Base-by-base conservation (phyloP, 2,888 invertebrate genomes). In the Agonopterix alstromeriana region DNA sequence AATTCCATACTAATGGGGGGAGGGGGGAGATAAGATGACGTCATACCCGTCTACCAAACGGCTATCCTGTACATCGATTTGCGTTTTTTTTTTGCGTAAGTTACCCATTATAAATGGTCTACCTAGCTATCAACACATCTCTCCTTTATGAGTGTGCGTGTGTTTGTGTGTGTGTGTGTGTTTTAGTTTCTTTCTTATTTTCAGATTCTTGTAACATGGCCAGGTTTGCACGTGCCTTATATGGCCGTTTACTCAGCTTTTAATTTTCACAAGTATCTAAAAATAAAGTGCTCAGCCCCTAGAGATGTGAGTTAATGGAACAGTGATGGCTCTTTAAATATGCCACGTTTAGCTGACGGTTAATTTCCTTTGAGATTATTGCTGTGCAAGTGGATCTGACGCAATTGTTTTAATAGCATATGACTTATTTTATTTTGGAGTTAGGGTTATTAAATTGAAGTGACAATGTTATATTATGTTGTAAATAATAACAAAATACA, bases 201-300 rank as follows among this genome's bases (percentile, higher is more conserved):
- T 10, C 36, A 10, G 36, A 9, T 2, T 36, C 14, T 14, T 2
- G 36, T 36, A 2, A 36, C 10, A 36, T 36, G 8, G 36, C 36
- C 36, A 3, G 10, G 38, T 40, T 10, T 40, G 40, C 12, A 27
- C 10, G 7, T 27, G 12, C n/a, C 40, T 10, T 38, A 40, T 36
- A 10, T 10, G 43, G 47, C 45, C 45, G 47, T 49, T 48, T 51
- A 12, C 43, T 51, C 17, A 47, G 49, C 46, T 51, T 48, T 53
- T 51, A 53, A 53, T 53, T 53, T 51, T 42, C 53, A 53, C 47
- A 49, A 53, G 49, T 51, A 49, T 51, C 53, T 53, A 53, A 53
- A 53, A 53, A 53, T 51, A 49, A 53, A 53, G 49, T 36, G 47
- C 47, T 10, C 35, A 10, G 42, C 42, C 42, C 42, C 47, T 12